These are phyloP conservation scores for Micromussa lordhowensis DNA, from an alignment of 92 coral and sea anemone species.

Conservation along the genomic window DNA sequence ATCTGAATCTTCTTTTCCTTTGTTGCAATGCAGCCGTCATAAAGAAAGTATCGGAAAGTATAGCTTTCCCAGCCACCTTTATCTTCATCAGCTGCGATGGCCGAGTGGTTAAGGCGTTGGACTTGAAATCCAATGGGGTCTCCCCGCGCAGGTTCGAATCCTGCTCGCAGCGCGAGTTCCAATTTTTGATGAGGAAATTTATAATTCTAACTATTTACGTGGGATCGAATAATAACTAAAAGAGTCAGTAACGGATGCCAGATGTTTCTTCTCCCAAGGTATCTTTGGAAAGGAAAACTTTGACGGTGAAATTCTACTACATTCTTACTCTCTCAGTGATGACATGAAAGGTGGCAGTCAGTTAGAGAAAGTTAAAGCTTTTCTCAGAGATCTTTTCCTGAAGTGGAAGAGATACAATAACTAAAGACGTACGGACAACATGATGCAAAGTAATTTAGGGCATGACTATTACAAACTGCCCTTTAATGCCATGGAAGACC, in stretches of 20 bases:
- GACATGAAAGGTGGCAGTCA: too few species aligned
- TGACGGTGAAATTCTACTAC: too few species aligned
- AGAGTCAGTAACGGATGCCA: background rate
- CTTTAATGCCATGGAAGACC: too few species aligned
- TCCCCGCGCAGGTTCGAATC: constrained; percentile 98
- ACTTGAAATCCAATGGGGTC: constrained; percentile 95
- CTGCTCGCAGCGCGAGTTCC: constrained; percentile 81
- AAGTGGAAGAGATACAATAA: too few species aligned
- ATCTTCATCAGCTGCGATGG: constrained; percentile 69
- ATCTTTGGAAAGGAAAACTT: background rate
- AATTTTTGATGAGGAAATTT: background rate
- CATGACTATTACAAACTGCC: too few species aligned
- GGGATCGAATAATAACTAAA: background rate
- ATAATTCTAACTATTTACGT: background rate
- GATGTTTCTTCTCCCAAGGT: background rate
- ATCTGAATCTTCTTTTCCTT: background rate
- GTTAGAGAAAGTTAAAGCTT: too few species aligned
- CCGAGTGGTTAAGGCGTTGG: constrained; percentile 99
- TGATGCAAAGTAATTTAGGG: too few species aligned
- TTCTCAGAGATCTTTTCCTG: too few species aligned
- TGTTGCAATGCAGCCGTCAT: background rate
- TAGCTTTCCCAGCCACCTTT: background rate
- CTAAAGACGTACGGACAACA: too few species aligned
- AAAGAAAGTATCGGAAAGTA: background rate
- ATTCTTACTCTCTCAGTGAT: background rate